Evolutionary conservation across 1,140 invertebrate species (phyloP).

Genomic region (Drosophila pandora): DNA sequence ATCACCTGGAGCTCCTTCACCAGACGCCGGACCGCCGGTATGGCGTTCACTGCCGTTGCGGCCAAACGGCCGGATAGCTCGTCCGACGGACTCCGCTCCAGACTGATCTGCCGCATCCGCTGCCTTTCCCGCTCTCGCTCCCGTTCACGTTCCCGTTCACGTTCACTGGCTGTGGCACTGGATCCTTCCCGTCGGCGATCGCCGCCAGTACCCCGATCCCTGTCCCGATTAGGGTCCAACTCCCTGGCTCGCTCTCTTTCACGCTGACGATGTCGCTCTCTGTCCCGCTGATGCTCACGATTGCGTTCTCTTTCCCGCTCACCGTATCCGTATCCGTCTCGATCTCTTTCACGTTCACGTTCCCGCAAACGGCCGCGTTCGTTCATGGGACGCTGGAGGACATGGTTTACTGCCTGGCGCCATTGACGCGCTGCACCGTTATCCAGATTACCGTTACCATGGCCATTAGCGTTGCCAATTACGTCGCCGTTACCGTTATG

Average conservation of each 20-base stretch:
- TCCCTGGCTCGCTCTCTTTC: background rate
- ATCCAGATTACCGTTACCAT: background rate
- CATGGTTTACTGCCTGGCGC: background rate
- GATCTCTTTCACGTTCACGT: background rate
- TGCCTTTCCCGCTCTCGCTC: background rate
- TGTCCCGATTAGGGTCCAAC: background rate
- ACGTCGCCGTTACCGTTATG: background rate
- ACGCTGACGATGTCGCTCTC: background rate
- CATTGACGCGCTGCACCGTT: background rate
- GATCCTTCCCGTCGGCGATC: background rate
- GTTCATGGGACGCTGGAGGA: background rate
- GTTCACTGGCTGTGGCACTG: background rate
- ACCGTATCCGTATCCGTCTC: background rate
- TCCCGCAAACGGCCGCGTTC: background rate
- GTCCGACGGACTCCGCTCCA: background rate
- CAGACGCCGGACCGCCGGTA: slow-evolving; percentile 19
- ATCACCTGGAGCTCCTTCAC: slow-evolving; percentile 22
- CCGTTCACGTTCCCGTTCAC: background rate
- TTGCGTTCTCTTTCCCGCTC: background rate
- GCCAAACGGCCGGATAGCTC: slow-evolving; percentile 9
- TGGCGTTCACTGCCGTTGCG: slow-evolving; percentile 7
- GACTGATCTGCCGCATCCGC: background rate
- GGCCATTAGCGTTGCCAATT: background rate
- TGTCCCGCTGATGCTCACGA: background rate
- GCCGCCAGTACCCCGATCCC: background rate